A percentile compares a stretch with the other conserved stretches of the same genome.
Evolutionary conservation across 2,113 vertebrate species (phyloP).

Genomic region (Dendrocopos noguchii): DNA sequence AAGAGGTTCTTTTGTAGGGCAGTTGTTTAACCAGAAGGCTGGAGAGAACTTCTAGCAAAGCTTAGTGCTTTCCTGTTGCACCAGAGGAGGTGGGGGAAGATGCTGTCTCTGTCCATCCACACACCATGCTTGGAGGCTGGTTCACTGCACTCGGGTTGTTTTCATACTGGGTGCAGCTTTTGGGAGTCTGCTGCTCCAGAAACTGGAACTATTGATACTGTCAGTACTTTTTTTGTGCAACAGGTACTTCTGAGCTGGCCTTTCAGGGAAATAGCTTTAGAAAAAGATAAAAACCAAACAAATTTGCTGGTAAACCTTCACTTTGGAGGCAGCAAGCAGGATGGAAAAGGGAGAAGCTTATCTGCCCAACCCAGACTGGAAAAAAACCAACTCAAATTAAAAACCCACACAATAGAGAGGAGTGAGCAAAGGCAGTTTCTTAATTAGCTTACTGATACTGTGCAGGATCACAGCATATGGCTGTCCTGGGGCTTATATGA

Average conservation of each 20-base stretch:
- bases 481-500: slow-evolving; percentile 66
- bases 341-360: slow-evolving; percentile 6
- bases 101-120: not conserved
- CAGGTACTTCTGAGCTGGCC: not conserved
- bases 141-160: fast-evolving
- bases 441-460: slow-evolving; percentile 68
- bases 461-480: slow-evolving; percentile 66
- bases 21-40: not conserved
- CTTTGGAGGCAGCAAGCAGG: not conserved
- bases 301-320: not conserved
- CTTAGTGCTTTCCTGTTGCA: not conserved
- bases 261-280: not conserved
- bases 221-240: not conserved
- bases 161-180: not conserved
- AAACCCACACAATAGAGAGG: slow-evolving; percentile 31
- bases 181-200: not conserved
- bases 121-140: fast-evolving
- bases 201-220: not conserved
- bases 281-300: not conserved
- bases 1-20: not conserved
- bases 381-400: slow-evolving; percentile 45
- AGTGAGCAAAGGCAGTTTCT: slow-evolving; percentile 28
- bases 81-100: not conserved
- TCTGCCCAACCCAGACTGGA: slow-evolving; percentile 48
- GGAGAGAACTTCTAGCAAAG: not conserved